Base-by-base conservation (phyloP, 1,140 invertebrate genomes). In the Sarcophaga bullata region DNA sequence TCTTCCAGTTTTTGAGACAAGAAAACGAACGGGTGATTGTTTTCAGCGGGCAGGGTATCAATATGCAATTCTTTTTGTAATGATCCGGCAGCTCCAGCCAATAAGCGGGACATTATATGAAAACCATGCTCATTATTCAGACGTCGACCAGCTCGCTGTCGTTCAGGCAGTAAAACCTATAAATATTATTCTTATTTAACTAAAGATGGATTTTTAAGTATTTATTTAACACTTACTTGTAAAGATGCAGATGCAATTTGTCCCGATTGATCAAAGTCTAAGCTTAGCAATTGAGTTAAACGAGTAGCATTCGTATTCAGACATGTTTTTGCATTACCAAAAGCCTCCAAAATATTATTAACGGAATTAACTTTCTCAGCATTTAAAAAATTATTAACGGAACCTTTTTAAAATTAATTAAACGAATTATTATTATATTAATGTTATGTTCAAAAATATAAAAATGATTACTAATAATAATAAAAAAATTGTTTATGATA, bases 261-360 rank as follows among this genome's bases (percentile, higher is more conserved):
- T 19, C 97, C 97, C 46, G 95, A 95, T 85, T 97, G 95, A 91
- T 98, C 97, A 88, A 98, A 98, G 88, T 98, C 97, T 73, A 99
- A 90, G 75, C 95, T 96, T 83, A 97, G 95, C 52, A 98, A 91
- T 86, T 97, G 96, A 4, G 97, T 96, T 88, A 96, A 97, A 76
- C 97, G 92, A 0, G 97, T 97, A 7, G 97, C 96, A 91, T 97
- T 97, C 8, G 93, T 92, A 87, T 97, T 97, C 87, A 96, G 92
- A 58, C 93, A 91, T 4, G 96, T 97, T 85, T 93, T 92, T 48
- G 89, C 89, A 80, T 97, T 97, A 73, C 97, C 97, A 91, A 98
- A 98, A 2, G 95, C 93, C 87, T 99, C 97, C 80, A 98, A 91
- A 17, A 98, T 92, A 0, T 94, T 95, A 86, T 95, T 95, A 8